Conservation (phyloP, 1,140 invertebrate species). For the Fragariocoptes setiger region DNA sequence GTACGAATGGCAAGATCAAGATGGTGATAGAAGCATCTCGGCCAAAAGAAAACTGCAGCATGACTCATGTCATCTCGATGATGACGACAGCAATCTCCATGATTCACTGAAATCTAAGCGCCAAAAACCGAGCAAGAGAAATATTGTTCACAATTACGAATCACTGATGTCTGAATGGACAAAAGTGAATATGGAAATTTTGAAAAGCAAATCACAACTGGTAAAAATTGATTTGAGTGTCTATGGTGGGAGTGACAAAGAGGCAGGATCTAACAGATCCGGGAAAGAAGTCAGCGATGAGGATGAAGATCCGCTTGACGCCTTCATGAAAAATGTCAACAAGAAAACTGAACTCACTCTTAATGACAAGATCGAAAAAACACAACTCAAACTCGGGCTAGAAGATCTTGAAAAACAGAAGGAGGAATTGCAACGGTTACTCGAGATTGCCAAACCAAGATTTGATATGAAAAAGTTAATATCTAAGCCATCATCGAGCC, state of each 20-base stretch:
- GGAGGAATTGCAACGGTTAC: conserved; percentile 5
- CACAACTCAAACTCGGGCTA: conserved; percentile 5
- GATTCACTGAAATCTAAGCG: conserved; percentile 3
- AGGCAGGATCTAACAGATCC: neutral
- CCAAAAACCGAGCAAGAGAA: conserved; percentile 3
- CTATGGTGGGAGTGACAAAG: neutral
- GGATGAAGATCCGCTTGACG: conserved; percentile 8
- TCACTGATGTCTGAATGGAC: conserved; percentile 6
- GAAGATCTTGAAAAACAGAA: conserved; percentile 6
- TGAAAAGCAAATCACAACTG: conserved; percentile 3
- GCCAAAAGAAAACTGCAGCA: neutral
- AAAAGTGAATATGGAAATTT: conserved; percentile 6
- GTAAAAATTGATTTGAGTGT: conserved; percentile 2
- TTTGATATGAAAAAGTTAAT: no score
- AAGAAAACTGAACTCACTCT: conserved; percentile 1
- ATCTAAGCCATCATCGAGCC: no score
- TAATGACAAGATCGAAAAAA: conserved; percentile 9
- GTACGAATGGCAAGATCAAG: conserved; percentile 8
- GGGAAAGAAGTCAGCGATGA: neutral
- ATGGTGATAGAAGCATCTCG: no score
- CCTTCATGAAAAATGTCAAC: conserved; percentile 3
- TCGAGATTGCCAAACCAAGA: conserved; percentile 7
- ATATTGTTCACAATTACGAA: conserved; percentile 5
- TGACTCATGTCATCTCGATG: conserved; percentile 4
- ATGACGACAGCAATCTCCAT: conserved; percentile 5